Conservation (phyloP, 2,888 invertebrate genomes). For the Mythimna loreyi region DNA sequence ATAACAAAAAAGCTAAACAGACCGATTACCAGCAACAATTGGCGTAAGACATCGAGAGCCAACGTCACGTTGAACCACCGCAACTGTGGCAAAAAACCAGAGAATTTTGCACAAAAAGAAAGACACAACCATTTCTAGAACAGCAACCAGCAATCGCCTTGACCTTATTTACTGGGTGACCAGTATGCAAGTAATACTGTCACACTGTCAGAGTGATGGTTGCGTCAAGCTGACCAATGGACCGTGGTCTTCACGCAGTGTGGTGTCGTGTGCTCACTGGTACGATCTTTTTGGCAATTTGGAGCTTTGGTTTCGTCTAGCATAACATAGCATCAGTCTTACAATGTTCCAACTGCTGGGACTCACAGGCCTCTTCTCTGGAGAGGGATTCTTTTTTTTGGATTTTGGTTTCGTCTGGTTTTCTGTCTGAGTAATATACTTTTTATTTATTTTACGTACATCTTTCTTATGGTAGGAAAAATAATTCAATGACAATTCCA, state of each 20-base stretch:
- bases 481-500: no score
- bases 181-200: slow-evolving; percentile 32
- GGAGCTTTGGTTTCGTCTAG: neutral
- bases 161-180: slow-evolving; percentile 44
- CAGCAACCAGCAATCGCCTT: slow-evolving; percentile 46
- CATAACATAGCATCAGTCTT: no score
- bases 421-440: no score
- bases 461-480: no score
- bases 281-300: slow-evolving; percentile 21
- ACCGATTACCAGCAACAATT: no score
- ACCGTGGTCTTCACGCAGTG: slow-evolving; percentile 52
- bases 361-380: no score
- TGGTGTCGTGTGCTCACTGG: slow-evolving; percentile 29
- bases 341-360: no score
- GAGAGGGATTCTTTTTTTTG: no score
- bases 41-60: neutral
- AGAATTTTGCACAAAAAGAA: slow-evolving; percentile 26
- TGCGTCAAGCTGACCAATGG: slow-evolving; percentile 57
- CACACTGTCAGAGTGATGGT: slow-evolving; percentile 20
- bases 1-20: no score
- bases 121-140: slow-evolving; percentile 31
- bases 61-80: slow-evolving; percentile 1
- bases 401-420: neutral
- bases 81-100: slow-evolving; percentile 8
- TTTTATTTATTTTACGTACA: no score